A percentile compares a stretch with the other conserved stretches of the same genome.
Conservation (phyloP, 64 coral and sea anemone species). For the Stichodactyla helianthus region DNA sequence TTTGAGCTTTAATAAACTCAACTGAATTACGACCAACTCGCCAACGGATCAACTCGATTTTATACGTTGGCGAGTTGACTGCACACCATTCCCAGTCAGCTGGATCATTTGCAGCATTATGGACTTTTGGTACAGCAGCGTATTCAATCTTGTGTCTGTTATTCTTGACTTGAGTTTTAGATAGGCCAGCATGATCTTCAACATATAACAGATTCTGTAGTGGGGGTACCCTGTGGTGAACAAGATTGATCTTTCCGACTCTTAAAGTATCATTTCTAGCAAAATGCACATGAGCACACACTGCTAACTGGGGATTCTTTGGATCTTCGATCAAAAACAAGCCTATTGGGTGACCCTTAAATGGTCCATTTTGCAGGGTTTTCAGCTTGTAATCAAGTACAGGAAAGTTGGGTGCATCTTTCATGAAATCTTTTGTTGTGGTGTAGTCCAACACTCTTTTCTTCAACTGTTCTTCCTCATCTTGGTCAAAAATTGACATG, state of each 20-base stretch:
- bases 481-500: not conserved
- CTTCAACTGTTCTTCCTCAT: not conserved
- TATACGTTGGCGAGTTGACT: no score
- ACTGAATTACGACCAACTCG: no score
- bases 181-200: constrained; percentile 21
- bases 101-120: not conserved
- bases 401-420: not conserved
- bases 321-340: constrained; percentile 44
- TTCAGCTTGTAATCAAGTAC: constrained; percentile 42
- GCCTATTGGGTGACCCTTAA: constrained; percentile 12
- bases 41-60: no score
- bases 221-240: constrained; percentile 16
- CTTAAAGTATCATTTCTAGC: not conserved
- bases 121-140: not conserved
- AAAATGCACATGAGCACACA: constrained; percentile 62
- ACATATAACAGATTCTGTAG: not conserved
- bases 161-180: not conserved
- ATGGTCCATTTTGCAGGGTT: not conserved
- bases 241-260: constrained; percentile 23
- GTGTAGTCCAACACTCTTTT: not conserved
- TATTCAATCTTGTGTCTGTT: not conserved
- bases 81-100: not conserved
- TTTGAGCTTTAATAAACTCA: no score
- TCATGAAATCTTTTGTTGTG: not conserved
- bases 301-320: not conserved